phyloP scores from a whole-genome alignment of 2,113 vertebrate species.

The Gnathonemus longibarbis region DNA sequence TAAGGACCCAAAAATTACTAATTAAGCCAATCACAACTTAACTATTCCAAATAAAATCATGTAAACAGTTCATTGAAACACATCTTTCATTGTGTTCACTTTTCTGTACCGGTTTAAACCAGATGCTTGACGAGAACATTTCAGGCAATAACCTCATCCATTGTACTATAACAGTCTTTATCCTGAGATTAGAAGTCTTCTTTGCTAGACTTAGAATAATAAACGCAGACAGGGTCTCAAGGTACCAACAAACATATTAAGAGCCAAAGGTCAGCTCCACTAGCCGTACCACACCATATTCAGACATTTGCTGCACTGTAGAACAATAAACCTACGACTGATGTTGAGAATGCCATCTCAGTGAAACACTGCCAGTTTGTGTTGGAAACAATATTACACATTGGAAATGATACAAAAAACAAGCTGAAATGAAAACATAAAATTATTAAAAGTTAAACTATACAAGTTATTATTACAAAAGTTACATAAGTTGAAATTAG shows the following conservation, averaged over 20 bases:
- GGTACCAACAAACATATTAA: not conserved
- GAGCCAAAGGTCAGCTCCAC: not conserved
- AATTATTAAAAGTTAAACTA: not conserved
- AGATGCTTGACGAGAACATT: not conserved
- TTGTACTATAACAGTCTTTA: slow-evolving; percentile 24
- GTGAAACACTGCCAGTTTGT: not conserved
- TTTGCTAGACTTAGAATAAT: not conserved
- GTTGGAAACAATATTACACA: not conserved
- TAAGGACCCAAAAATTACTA: not conserved
- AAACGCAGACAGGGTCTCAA: not conserved
- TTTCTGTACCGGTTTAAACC: not conserved
- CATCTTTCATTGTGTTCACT: not conserved
- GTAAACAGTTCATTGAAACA: not conserved
- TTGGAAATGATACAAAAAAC: not conserved
- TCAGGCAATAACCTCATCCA: slow-evolving; percentile 14
- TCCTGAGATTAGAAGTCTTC: slow-evolving; percentile 31
- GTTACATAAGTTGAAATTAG: not conserved
- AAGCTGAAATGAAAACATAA: not conserved
- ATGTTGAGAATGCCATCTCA: not conserved
- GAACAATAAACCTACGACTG: not conserved
- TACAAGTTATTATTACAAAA: not conserved
- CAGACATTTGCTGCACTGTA: not conserved
- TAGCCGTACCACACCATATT: not conserved
- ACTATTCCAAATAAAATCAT: not conserved
- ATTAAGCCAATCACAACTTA: not conserved